Evolutionary conservation across 2,797 vertebrate genomes (phyloP).

Genomic region (Emys orbicularis): DNA sequence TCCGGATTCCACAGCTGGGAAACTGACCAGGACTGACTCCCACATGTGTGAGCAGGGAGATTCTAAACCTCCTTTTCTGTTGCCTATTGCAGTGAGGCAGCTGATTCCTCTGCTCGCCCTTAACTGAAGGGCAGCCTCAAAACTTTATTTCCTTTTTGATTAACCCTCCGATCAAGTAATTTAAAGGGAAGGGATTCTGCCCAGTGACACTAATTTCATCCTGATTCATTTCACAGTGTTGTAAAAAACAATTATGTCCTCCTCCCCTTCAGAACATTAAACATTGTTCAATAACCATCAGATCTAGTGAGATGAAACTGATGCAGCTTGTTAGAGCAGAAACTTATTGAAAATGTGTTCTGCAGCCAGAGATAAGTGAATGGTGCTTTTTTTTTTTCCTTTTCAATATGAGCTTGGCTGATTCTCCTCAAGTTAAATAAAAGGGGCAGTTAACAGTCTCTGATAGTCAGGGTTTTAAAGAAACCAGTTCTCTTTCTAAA

Average conservation of each 20-base stretch:
- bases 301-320: slow-evolving; percentile 52
- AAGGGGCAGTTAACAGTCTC: background rate
- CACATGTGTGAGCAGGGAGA: fast-evolving
- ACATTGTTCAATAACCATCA: slow-evolving; percentile 53
- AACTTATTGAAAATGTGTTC: slow-evolving; percentile 42
- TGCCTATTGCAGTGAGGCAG: background rate
- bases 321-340: slow-evolving; percentile 63
- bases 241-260: slow-evolving; percentile 61
- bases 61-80: background rate
- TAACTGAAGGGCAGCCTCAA: slow-evolving; percentile 60
- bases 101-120: slow-evolving; percentile 38
- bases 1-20: background rate
- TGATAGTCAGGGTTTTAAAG: background rate
- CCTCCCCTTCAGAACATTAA: slow-evolving; percentile 62
- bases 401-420: background rate
- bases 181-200: slow-evolving; percentile 48
- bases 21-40: background rate
- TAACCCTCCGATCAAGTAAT: slow-evolving; percentile 47
- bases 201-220: slow-evolving; percentile 60
- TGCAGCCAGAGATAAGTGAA: background rate
- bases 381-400: background rate
- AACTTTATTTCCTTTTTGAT: slow-evolving; percentile 67
- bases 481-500: background rate
- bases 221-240: slow-evolving; percentile 64
- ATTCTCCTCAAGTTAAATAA: background rate